Conservation (phyloP, 2,888 invertebrate species). For the Rambutsinella grinnellia region DNA sequence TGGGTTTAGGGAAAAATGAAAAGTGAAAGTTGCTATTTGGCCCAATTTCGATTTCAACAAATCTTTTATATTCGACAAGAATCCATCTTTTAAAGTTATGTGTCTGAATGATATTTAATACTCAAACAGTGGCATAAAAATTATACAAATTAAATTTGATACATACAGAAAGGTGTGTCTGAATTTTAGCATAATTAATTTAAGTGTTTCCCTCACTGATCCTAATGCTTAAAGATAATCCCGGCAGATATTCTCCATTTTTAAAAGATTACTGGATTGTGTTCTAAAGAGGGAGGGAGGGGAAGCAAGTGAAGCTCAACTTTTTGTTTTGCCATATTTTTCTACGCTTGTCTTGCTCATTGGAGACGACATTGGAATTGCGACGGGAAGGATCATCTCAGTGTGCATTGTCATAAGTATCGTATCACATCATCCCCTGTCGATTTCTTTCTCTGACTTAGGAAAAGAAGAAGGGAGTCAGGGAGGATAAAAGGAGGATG, state of each 20-base stretch:
- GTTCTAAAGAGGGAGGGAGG: background rate
- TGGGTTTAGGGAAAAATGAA: no score
- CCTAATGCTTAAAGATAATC: no score
- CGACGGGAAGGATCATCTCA: background rate
- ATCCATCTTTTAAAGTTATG: no score
- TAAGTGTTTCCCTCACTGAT: no score
- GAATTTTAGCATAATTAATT: no score
- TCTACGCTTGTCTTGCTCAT: background rate
- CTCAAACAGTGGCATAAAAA: no score
- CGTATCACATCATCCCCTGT: slow-evolving; percentile 10
- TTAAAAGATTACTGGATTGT: background rate
- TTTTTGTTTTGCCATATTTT: background rate
- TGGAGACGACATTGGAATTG: background rate
- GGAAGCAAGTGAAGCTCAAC: background rate
- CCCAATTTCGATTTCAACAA: no score
- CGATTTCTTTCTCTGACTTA: slow-evolving; percentile 1
- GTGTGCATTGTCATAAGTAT: slow-evolving; percentile 22
- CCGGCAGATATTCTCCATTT: background rate
- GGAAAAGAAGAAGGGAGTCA: slow-evolving; percentile 3
- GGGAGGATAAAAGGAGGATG: background rate
- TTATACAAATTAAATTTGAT: no score
- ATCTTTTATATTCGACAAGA: no score
- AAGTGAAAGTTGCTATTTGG: no score
- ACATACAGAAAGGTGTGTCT: no score
- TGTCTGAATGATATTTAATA: no score